Evolutionary conservation across 92 coral and sea anemone species (phyloP), one percentile per base, ranked within the genome.

Genomic region (Porites rus): DNA sequence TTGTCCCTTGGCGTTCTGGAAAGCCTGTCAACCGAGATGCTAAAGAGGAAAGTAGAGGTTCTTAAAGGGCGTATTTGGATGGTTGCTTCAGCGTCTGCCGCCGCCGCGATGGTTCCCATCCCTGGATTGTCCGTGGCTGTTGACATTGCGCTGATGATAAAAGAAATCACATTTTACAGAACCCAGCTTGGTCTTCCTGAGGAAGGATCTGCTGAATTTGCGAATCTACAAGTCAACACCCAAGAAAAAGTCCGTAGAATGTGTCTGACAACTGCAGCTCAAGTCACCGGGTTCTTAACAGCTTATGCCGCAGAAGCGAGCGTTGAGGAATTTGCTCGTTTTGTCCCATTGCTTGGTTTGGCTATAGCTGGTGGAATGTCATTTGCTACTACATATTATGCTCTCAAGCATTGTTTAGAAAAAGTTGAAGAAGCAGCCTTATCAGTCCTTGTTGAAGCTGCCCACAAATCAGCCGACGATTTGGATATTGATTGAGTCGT

Each of bases 171-270:
- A 22, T 77, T 84, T 60, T 89, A 89, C 81, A 78, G 77, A 72
- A 19, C 84, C n/a, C 92, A 89, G 82, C 89, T 89, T 18, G 89
- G 89, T 52, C 73, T 89, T 16, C 92, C 92, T 56, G 89, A 72
- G 12, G 86, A 78, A 84, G 84, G 88, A 9, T 69, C 86, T 1
- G 21, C 10, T 20, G 81, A 76, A 10, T 89, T 84, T 70, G 69
- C 65, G 17, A 78, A 51, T 58, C 76, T 89, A 74, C 69, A 69
- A 2, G 75, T 77, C 13, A 65, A 18, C 31, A 77, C 68, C 72
- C 89, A 84, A 65, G 78, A 61, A 38, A 69, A 84, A 51, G 61
- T 89, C 38, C 84, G 81, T 16, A 79, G 79, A 50, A 51, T 89
- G 24, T 77, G 79, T 69, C 58, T 64, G 58, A 76, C 89, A 4